Conservation (phyloP, 2,113 vertebrate genomes). For the human (Homo sapiens) region GRCh38 chr11:73372501-73373000, state of each 20-base stretch:
- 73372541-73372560: slow-evolving; percentile 41
- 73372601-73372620: neutral
- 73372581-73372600: neutral
- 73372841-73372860: neutral
- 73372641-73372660: neutral
- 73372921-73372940: neutral
- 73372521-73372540: slow-evolving; percentile 51
- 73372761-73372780: neutral
- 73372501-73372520: slow-evolving; percentile 70
- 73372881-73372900: neutral
- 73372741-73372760: neutral
- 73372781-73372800: neutral
- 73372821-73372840: neutral
- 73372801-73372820: slow-evolving; percentile 5
- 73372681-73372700: too few relatives aligned
- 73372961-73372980: neutral
- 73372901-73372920: neutral
- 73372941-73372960: neutral
- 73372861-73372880: neutral
- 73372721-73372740: neutral
- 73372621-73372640: neutral
- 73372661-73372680: neutral
- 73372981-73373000: neutral
- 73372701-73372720: neutral
- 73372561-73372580: neutral